Conservation (phyloP, 23 tunicate genomes). For the Styela plicata region DNA sequence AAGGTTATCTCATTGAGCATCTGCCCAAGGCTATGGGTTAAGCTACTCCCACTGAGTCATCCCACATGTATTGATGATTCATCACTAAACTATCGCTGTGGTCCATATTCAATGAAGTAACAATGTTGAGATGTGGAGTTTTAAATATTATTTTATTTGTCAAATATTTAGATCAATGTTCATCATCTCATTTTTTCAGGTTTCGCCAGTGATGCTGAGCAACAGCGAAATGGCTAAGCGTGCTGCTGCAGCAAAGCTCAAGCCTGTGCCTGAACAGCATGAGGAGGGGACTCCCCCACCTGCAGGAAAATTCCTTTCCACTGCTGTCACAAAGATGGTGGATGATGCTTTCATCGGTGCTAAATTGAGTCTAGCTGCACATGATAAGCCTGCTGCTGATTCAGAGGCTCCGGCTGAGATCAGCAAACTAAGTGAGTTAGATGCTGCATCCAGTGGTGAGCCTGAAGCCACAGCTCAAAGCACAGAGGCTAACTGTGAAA, state of each 20-base stretch:
- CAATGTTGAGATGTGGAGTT: no score
- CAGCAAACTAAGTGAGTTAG: not conserved
- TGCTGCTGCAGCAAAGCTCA: constrained; percentile 45
- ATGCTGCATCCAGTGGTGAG: not conserved
- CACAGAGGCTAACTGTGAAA: not conserved
- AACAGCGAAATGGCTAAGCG: constrained; percentile 81
- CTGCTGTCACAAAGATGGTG: not conserved
- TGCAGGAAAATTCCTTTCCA: not conserved
- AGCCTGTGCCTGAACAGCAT: constrained; percentile 8
- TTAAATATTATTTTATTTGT: not conserved
- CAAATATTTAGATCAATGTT: not conserved
- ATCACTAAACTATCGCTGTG: no score
- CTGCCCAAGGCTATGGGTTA: no score
- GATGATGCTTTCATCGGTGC: not conserved
- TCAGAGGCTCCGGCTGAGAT: not conserved
- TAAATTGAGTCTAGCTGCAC: not conserved
- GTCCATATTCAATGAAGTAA: no score
- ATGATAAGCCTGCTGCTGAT: not conserved
- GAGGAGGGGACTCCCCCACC: not conserved
- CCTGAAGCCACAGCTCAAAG: not conserved
- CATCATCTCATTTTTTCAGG: constrained; percentile 28
- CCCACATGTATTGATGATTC: no score
- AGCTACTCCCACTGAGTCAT: no score
- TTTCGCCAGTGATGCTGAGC: constrained; percentile 80
- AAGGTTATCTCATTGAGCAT: no score